These are phyloP conservation scores for Choloepus hoffmanni DNA, from an alignment of 2,113 vertebrate genomes.

Conservation along the genomic window DNA sequence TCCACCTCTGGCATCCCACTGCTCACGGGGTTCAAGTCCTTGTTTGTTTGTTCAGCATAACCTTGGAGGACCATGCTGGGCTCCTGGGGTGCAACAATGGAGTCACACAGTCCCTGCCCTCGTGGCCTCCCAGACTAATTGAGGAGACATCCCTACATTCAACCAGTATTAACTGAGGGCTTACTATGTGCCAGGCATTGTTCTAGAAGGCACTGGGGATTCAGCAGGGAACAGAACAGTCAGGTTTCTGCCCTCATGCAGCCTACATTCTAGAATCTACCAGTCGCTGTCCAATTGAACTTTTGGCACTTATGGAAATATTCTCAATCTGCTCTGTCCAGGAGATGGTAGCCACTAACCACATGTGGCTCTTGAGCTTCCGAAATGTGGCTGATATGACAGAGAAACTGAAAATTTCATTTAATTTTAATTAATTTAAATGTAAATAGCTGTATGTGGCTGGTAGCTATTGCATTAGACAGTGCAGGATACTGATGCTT, in stretches of 20 bases:
- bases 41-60: neutral
- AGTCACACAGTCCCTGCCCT: neutral
- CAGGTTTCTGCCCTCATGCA: neutral
- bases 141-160: neutral
- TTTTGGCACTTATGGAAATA: slow-evolving; percentile 46
- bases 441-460: slow-evolving; percentile 6
- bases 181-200: neutral
- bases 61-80: neutral
- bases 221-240: slow-evolving; percentile 35
- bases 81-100: neutral
- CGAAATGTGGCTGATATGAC: neutral
- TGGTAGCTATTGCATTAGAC: neutral
- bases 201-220: neutral
- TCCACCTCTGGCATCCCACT: neutral
- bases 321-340: neutral
- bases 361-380: neutral
- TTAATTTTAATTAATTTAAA: slow-evolving; percentile 18
- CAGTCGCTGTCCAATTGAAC: neutral
- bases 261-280: neutral
- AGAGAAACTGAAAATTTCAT: slow-evolving; percentile 13
- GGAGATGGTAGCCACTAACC: neutral
- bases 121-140: neutral
- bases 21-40: neutral
- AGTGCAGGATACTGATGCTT: neutral
- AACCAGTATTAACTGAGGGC: neutral